phyloP scores from a whole-genome alignment of 2,113 vertebrate genomes.

The Ageneiosus marmoratus region DNA sequence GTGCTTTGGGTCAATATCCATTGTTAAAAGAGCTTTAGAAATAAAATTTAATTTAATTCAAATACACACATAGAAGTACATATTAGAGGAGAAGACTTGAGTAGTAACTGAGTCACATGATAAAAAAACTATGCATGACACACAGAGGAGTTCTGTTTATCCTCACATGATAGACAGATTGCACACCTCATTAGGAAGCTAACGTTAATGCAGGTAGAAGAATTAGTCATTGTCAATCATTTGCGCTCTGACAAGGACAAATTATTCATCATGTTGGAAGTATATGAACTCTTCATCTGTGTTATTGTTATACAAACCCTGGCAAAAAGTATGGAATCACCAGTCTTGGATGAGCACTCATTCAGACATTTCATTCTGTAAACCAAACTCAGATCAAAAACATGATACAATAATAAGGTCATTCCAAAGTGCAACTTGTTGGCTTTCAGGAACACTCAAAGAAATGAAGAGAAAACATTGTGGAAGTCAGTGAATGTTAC shows the following conservation, averaged over 20 bases:
- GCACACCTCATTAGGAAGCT: background rate
- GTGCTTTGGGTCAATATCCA: too few species aligned
- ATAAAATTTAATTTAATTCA: too few species aligned
- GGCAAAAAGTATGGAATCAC: too few species aligned
- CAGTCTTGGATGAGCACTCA: too few species aligned
- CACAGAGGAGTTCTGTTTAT: background rate
- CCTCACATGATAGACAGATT: background rate
- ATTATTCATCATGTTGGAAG: background rate
- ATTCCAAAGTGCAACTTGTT: too few species aligned
- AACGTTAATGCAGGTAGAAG: background rate
- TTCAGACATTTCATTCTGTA: too few species aligned
- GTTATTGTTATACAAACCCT: background rate
- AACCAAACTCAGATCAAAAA: too few species aligned
- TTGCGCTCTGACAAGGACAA: background rate
- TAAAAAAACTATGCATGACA: background rate
- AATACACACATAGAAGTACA: background rate
- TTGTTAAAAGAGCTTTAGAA: too few species aligned
- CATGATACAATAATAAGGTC: too few species aligned
- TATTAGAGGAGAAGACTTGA: background rate
- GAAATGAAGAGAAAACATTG: too few species aligned
- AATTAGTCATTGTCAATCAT: background rate
- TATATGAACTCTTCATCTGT: background rate
- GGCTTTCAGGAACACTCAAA: too few species aligned
- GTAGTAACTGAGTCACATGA: background rate
- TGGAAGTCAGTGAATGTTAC: too few species aligned